Conservation (phyloP, 2,888 invertebrate species). For the Alviniconcha strummeri region DNA sequence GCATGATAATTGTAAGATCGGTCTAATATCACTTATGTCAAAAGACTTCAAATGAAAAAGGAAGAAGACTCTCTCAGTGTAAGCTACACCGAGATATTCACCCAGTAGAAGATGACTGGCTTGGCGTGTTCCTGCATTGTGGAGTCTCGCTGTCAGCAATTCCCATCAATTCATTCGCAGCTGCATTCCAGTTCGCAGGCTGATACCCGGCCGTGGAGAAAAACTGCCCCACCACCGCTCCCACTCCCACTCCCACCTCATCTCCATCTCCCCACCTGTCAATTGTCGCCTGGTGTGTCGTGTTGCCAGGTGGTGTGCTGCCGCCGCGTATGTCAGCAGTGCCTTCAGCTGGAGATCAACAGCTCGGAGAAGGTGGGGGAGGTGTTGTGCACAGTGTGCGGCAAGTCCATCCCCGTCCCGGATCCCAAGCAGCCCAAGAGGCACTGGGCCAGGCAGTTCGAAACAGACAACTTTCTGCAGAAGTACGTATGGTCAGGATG, state of each 20-base stretch:
- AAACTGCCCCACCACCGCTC: background rate
- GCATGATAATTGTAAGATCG: too few relatives aligned
- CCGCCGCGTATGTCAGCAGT: conserved; percentile 24
- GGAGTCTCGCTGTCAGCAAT: too few relatives aligned
- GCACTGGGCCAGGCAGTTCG: conserved; percentile 32
- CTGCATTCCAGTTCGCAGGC: too few relatives aligned
- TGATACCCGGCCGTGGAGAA: too few relatives aligned
- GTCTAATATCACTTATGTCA: too few relatives aligned
- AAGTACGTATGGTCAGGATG: background rate
- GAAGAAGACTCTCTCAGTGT: too few relatives aligned
- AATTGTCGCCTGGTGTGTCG: background rate
- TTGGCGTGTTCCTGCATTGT: too few relatives aligned
- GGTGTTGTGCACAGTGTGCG: conserved; percentile 29
- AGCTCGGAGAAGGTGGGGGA: conserved; percentile 5
- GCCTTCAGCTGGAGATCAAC: conserved; percentile 32
- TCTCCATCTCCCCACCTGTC: background rate
- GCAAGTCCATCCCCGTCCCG: conserved; percentile 21
- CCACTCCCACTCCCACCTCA: background rate
- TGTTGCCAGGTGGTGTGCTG: conserved; percentile 27
- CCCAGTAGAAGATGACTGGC: too few relatives aligned
- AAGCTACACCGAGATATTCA: too few relatives aligned
- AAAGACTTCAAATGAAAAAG: too few relatives aligned
- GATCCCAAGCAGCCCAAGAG: conserved; percentile 19
- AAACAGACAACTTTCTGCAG: conserved; percentile 23
- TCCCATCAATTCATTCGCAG: too few relatives aligned